Conservation (phyloP, 2,888 invertebrate genomes). For the Thera obeliscata region DNA sequence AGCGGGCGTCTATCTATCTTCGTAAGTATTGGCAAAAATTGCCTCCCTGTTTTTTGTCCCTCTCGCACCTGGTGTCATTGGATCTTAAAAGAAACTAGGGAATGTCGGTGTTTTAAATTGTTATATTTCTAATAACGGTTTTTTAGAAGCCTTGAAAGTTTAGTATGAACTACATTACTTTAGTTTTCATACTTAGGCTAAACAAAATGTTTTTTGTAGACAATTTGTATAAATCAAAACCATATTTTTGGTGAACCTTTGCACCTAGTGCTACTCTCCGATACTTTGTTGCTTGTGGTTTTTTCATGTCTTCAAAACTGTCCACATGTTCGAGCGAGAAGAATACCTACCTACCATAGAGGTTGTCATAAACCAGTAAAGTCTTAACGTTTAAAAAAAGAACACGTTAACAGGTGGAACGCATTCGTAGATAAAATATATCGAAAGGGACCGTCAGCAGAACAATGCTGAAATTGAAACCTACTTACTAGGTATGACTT, state of each 20-base stretch:
- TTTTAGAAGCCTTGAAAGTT: not conserved
- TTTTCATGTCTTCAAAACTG: too few relatives aligned
- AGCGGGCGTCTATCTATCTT: conserved; percentile 77
- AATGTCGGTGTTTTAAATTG: conserved; percentile 42
- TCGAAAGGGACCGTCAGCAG: conserved; percentile 48
- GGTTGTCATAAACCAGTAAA: too few relatives aligned
- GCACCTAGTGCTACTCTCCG: too few relatives aligned
- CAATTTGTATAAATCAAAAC: too few relatives aligned
- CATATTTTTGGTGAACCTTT: too few relatives aligned
- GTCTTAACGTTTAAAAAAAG: not conserved
- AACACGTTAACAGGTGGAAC: conserved; percentile 65
- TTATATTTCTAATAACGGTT: conserved; percentile 13
- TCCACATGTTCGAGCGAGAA: too few relatives aligned
- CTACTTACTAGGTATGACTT: too few relatives aligned
- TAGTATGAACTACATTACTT: too few relatives aligned
- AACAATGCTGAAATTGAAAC: conserved; percentile 11
- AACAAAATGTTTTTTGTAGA: too few relatives aligned
- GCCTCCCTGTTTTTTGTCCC: conserved; percentile 65
- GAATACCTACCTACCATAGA: too few relatives aligned
- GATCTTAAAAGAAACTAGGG: conserved; percentile 60
- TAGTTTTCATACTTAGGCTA: too few relatives aligned
- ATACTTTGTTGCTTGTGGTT: too few relatives aligned
- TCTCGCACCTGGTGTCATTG: conserved; percentile 71
- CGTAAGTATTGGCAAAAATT: conserved; percentile 83
- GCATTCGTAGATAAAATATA: conserved; percentile 23